phyloP scores from a whole-genome alignment of 2,888 invertebrate genomes.

The Ornithoptera priamus region DNA sequence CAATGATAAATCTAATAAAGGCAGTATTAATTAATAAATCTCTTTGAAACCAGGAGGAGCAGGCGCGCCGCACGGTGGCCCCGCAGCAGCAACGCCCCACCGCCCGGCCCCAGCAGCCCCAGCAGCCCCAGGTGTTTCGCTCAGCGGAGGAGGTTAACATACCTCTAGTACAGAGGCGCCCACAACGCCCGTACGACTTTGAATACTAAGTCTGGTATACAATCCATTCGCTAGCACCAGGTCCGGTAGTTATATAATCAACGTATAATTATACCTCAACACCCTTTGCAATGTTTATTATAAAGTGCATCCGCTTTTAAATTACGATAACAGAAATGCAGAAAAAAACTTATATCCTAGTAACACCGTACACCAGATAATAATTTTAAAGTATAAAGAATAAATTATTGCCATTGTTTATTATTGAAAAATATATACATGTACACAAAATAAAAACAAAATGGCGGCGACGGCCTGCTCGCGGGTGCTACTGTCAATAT shows the following conservation, averaged over 20 bases:
- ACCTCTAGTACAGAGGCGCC: conserved; percentile 89
- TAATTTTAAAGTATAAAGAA: too few relatives aligned
- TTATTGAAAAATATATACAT: too few relatives aligned
- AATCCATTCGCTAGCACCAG: too few relatives aligned
- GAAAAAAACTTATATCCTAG: too few relatives aligned
- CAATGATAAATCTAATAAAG: too few relatives aligned
- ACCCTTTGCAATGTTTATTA: too few relatives aligned
- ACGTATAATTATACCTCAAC: too few relatives aligned
- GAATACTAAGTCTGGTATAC: conserved; percentile 53
- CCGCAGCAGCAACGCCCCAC: conserved; percentile 51
- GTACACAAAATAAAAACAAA: background rate
- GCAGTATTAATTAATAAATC: background rate
- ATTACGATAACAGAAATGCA: too few relatives aligned
- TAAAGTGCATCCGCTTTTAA: too few relatives aligned
- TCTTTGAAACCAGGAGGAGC: conserved; percentile 49
- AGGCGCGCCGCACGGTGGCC: conserved; percentile 41
- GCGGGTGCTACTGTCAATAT: conserved; percentile 32
- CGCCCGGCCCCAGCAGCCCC: conserved; percentile 55
- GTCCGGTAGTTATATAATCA: too few relatives aligned
- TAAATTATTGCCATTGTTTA: too few relatives aligned
- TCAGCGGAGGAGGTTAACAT: conserved; percentile 94
- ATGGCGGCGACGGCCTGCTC: conserved; percentile 5
- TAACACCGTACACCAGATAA: too few relatives aligned
- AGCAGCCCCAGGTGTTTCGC: conserved; percentile 86
- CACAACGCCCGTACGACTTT: conserved; percentile 75